These are phyloP conservation scores for Pseudopodoces humilis DNA, from an alignment of 2,113 vertebrate species.

Conservation along the genomic window DNA sequence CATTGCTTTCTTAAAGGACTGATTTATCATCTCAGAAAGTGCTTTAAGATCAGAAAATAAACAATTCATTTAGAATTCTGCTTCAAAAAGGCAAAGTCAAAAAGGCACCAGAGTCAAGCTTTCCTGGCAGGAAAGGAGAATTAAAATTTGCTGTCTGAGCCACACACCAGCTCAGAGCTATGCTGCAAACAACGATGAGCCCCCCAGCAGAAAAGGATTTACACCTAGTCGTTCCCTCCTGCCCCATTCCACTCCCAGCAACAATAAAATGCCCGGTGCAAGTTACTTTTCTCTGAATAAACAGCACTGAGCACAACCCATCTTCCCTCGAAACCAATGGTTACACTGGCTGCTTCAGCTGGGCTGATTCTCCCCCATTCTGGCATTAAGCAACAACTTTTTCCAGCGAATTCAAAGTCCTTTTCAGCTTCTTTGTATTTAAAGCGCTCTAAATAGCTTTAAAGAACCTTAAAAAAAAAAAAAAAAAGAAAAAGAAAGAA, in stretches of 20 bases:
- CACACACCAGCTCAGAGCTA: not conserved
- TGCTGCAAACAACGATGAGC: not conserved
- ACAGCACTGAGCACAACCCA: not conserved
- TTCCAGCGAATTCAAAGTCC: slow-evolving; percentile 42
- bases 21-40: not conserved
- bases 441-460: slow-evolving; percentile 73
- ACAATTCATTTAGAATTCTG: not conserved
- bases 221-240: not conserved
- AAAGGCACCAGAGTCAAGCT: not conserved
- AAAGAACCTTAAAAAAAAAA: slow-evolving; percentile 19
- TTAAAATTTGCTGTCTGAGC: not conserved
- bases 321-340: not conserved
- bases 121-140: not conserved
- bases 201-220: not conserved
- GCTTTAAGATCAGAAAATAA: not conserved
- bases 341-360: slow-evolving; percentile 15
- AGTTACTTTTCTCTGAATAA: not conserved
- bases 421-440: slow-evolving; percentile 74
- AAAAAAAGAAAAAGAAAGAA: slow-evolving; percentile 16
- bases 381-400: slow-evolving; percentile 43
- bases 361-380: slow-evolving; percentile 11
- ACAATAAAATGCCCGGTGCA: not conserved
- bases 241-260: not conserved
- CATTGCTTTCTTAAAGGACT: not conserved
- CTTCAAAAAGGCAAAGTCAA: not conserved